These are phyloP conservation scores for Pampus argenteus DNA, from an alignment of 2,797 vertebrate genomes.

Conservation along the genomic window DNA sequence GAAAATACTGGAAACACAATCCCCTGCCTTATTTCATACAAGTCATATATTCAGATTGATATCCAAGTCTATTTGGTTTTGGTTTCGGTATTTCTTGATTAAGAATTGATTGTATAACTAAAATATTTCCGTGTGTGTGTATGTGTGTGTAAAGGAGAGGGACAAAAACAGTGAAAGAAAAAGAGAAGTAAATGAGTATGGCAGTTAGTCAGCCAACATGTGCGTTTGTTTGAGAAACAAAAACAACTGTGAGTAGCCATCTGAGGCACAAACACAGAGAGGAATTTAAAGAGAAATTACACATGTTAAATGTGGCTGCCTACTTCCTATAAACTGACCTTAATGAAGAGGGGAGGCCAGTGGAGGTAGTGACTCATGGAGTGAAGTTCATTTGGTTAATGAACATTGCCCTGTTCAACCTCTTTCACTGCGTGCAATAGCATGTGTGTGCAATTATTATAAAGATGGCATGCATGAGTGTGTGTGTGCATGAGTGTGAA, in stretches of 20 bases:
- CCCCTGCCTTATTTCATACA: slow-evolving; percentile 31
- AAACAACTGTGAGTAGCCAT: not conserved
- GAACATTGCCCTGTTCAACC: slow-evolving; percentile 48
- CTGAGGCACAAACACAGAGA: slow-evolving; percentile 12
- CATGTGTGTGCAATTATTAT: slow-evolving; percentile 10
- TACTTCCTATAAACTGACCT: slow-evolving; percentile 58
- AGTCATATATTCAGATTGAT: slow-evolving; percentile 6
- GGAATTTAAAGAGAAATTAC: slow-evolving; percentile 18
- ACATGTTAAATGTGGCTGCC: slow-evolving; percentile 38
- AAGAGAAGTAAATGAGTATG: not conserved
- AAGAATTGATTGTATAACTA: slow-evolving; percentile 10
- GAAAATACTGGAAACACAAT: slow-evolving; percentile 28
- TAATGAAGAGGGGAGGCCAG: slow-evolving; percentile 54
- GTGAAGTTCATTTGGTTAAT: slow-evolving; percentile 63
- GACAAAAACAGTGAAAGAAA: not conserved
- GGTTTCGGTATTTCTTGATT: not conserved
- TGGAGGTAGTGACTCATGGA: slow-evolving; percentile 35
- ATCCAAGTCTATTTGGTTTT: slow-evolving; percentile 30
- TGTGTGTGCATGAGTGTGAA: slow-evolving; percentile 16
- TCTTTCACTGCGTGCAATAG: slow-evolving; percentile 4
- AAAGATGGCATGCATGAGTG: not conserved
- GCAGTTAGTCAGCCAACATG: not conserved
- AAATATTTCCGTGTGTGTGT: not conserved
- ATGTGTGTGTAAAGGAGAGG: not conserved
- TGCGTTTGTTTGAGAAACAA: not conserved